Percentiles rank a stretch among this genome's conserved stretches.
Conservation (phyloP, 1,140 invertebrate genomes). For the Mactra quadrangularis region DNA sequence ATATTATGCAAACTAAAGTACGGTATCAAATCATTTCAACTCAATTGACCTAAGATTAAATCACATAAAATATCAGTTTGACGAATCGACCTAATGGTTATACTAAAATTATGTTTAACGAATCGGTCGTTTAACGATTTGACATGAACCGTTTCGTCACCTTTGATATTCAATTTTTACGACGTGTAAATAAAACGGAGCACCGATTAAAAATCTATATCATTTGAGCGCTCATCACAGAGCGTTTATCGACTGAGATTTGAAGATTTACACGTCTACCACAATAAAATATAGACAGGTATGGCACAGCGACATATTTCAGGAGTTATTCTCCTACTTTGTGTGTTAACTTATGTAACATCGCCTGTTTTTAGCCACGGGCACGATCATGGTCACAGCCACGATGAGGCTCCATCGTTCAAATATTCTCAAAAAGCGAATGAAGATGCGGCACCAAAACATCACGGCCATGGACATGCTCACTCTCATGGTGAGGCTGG, state of each 20-base stretch:
- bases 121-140: too few species aligned
- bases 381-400: conserved; percentile 67
- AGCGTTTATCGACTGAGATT: conserved; percentile 40
- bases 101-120: too few species aligned
- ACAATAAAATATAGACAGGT: background rate
- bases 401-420: conserved; percentile 72
- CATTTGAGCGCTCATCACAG: conserved; percentile 15
- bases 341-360: background rate
- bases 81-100: too few species aligned
- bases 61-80: too few species aligned
- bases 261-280: conserved; percentile 61
- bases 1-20: too few species aligned
- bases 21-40: too few species aligned
- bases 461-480: conserved; percentile 76
- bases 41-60: too few species aligned
- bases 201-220: conserved; percentile 3
- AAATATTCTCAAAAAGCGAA: conserved; percentile 77
- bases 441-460: conserved; percentile 90
- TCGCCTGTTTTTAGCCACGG: conserved; percentile 45
- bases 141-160: too few species aligned
- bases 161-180: too few species aligned
- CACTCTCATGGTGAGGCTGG: conserved; percentile 65
- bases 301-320: background rate
- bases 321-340: background rate
- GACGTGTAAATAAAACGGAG: too few species aligned